Percentiles rank a stretch among this genome's conserved stretches.
Evolutionary conservation across 2,797 vertebrate species (phyloP).

Genomic region (Gila robusta): DNA sequence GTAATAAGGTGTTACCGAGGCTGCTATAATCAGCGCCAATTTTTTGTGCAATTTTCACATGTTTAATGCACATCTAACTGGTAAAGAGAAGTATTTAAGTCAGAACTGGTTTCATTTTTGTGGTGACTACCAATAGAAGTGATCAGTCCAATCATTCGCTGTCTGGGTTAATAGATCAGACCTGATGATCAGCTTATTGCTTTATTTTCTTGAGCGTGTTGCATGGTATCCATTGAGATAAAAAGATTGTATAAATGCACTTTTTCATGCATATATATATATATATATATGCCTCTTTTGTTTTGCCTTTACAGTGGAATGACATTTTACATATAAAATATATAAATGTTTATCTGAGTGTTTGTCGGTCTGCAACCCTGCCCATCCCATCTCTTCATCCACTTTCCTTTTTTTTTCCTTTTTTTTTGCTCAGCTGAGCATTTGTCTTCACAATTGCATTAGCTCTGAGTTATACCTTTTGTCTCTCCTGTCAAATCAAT

Average conservation of each 20-base stretch:
- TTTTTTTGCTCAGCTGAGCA: slow-evolving; percentile 60
- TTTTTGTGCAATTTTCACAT: no score
- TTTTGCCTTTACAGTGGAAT: background rate
- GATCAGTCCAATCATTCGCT: background rate
- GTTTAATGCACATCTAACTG: background rate
- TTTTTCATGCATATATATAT: background rate
- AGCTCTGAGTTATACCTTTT: slow-evolving; percentile 65
- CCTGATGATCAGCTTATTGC: background rate
- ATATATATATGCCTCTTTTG: background rate
- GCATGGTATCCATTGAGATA: background rate
- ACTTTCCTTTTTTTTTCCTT: slow-evolving; percentile 39
- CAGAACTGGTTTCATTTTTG: no score
- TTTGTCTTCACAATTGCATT: slow-evolving; percentile 67
- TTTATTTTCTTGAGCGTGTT: background rate
- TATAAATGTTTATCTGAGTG: slow-evolving; percentile 25
- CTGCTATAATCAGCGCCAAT: no score
- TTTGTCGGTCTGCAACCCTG: slow-evolving; percentile 46
- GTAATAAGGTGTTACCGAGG: no score
- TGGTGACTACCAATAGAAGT: no score
- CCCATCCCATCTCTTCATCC: slow-evolving; percentile 21
- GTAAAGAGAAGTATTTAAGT: background rate
- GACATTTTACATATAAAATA: background rate
- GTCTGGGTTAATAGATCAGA: background rate
- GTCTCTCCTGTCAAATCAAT: slow-evolving; percentile 66
- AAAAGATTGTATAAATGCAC: background rate